Conservation (phyloP, 2,113 vertebrate species). For the Neomonachus schauinslandi region DNA sequence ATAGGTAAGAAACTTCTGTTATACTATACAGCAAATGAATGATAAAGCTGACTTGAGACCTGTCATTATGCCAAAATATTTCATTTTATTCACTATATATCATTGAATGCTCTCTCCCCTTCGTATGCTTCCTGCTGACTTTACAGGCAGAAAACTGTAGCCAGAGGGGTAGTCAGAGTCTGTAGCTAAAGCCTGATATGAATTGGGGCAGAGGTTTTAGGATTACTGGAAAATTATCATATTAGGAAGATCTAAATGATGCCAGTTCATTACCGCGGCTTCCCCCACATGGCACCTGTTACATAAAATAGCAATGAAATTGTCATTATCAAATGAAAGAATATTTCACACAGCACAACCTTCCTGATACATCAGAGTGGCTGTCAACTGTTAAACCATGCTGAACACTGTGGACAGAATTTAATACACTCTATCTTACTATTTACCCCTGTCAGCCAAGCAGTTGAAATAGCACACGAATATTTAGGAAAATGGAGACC, state of each 20-base stretch:
- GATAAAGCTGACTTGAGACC: background rate
- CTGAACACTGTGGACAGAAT: slow-evolving; percentile 11
- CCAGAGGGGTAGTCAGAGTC: background rate
- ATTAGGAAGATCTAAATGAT: slow-evolving; percentile 28
- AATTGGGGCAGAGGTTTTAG: background rate
- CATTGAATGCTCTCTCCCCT: background rate
- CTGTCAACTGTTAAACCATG: slow-evolving; percentile 51
- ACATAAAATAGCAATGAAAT: slow-evolving; percentile 23
- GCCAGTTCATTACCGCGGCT: background rate
- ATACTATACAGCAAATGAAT: background rate
- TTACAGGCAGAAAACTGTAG: background rate
- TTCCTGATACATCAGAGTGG: background rate
- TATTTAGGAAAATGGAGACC: background rate
- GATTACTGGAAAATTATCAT: background rate
- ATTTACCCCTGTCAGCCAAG: background rate
- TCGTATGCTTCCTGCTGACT: background rate
- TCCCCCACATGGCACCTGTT: background rate
- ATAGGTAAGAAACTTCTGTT: background rate
- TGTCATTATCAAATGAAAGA: slow-evolving; percentile 56
- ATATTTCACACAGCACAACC: slow-evolving; percentile 28
- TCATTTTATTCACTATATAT: background rate
- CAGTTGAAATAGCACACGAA: background rate
- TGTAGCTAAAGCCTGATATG: background rate
- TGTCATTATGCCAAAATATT: background rate
- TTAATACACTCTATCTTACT: background rate